Base-by-base conservation (phyloP, 92 coral and sea anemone genomes). In the Bergia sp. region DNA sequence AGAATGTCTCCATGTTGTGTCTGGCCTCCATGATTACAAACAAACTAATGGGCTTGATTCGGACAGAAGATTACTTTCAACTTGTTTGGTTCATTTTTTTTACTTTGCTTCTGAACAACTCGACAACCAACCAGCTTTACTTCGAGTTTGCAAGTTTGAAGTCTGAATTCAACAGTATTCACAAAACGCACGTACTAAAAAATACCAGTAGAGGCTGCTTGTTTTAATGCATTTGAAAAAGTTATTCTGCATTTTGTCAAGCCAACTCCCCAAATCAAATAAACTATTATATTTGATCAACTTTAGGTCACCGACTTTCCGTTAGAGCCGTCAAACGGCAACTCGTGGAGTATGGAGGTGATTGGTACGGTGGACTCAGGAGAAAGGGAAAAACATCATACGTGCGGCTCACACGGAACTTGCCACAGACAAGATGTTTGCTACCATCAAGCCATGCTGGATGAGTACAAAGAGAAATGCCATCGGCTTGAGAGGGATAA, bases 381-480 rank as follows among this genome's bases (percentile, higher is more conserved):
- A 58, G 47, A 57, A 16, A 69, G 61, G 49, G 82, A 44, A 37
- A 86, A 40, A 23, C 3, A 15, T 5, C 83, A 75, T 20, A 86
- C 82, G 37, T 75, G 83, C 39, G 64, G 43, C 12, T 75, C 87
- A 40, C 79, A 23, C 37, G 91, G 76, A 36, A 38, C 66, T 3
- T 53, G 85, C 47, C 36, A 64, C 57, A 61, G 76, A 43, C 89
- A 90, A 18, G 90, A 80, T 1, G 67, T 47, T 16, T 95, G 98
- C 61, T 81, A 91, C 78, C 96, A 93, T 80, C 85, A 86, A 45
- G 81, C 90, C 61, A 16, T 93, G 73, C 76, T 96, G 20, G 91
- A 91, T 15, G 98, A 95, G 75, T 92, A 91, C 74, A 89, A 91
- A 74, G 89, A 93, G 75, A 95, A 93, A 72, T 90, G 96, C 36